A percentile compares a stretch with the other conserved stretches of the same genome.
Evolutionary conservation across 1,140 invertebrate species (phyloP).

Genomic region (Meloidogyne hapla): DNA sequence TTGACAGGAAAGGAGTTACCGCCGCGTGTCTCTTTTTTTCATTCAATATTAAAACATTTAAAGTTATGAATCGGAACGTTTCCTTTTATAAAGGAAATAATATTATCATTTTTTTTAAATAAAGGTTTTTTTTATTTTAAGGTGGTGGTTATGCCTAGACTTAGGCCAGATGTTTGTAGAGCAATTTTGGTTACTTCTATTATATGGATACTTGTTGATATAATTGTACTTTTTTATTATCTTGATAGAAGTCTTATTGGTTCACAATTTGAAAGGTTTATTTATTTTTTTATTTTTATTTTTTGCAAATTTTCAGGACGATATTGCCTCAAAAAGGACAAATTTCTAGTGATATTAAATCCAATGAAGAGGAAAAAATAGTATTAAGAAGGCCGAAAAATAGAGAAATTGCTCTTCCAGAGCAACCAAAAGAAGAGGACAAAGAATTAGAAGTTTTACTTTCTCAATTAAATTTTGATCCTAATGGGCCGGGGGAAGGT

Average conservation of each 20-base stretch:
- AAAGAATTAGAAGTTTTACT: conserved; percentile 28
- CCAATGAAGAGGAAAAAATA: background rate
- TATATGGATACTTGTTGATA: conserved; percentile 40
- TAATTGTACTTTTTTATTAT: conserved; percentile 41
- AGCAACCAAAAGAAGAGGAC: conserved; percentile 14
- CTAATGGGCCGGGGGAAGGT: conserved; percentile 28
- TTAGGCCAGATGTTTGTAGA: conserved; percentile 28
- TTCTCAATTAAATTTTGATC: conserved; percentile 34
- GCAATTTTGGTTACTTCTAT: conserved; percentile 44
- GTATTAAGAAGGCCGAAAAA: background rate
- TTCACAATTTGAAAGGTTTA: conserved; percentile 29
- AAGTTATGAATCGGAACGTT: background rate
- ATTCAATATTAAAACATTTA: background rate
- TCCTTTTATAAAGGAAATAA: no score
- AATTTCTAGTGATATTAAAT: background rate
- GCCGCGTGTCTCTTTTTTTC: background rate
- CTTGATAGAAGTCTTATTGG: conserved; percentile 26
- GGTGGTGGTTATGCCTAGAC: background rate
- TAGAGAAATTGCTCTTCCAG: background rate
- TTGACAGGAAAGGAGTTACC: background rate
- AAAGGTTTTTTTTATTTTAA: background rate
- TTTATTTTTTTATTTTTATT: conserved; percentile 3
- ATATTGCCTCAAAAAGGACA: background rate
- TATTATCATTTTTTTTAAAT: no score
- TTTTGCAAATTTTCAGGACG: background rate